A percentile compares a stretch with the other conserved stretches of the same genome.
Evolutionary conservation across 2,113 vertebrate species (phyloP).

Genomic region (Tangachromis dhanisi): DNA sequence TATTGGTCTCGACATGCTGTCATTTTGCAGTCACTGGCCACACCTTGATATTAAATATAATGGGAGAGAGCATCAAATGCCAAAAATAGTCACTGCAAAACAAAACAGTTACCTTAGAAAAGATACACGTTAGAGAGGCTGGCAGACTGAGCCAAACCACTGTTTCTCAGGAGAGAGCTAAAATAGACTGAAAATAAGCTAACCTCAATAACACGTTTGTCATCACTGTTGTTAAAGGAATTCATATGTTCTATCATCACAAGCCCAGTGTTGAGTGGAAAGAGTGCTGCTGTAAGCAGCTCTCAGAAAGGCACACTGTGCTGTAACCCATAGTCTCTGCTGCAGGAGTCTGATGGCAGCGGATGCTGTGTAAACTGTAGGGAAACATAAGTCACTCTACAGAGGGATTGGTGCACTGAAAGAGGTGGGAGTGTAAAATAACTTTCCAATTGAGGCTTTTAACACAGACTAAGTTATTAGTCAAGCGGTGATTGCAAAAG

Average conservation of each 20-base stretch:
- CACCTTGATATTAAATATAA: constrained; percentile 32
- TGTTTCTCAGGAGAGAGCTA: not conserved
- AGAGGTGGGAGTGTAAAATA: not conserved
- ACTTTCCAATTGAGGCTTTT: not conserved
- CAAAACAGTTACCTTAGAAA: constrained; percentile 29
- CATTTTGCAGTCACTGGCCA: constrained; percentile 1
- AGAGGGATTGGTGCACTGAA: not conserved
- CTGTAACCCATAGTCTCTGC: not conserved
- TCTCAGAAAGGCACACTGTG: not conserved
- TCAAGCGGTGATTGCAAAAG: not conserved
- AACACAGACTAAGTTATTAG: not conserved
- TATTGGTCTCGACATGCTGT: not conserved
- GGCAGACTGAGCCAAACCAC: not conserved
- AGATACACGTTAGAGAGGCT: not conserved
- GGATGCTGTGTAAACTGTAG: not conserved
- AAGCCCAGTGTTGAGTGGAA: not conserved
- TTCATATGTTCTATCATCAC: constrained; percentile 35
- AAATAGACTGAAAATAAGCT: constrained; percentile 34
- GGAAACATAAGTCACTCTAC: not conserved
- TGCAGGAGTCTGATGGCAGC: not conserved
- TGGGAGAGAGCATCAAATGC: constrained; percentile 18
- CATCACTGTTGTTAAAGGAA: constrained; percentile 27
- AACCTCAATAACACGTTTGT: constrained; percentile 32
- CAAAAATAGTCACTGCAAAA: constrained; percentile 35
- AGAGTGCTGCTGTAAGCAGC: not conserved